These are phyloP conservation scores for Callyntrura guangdongensis DNA, from an alignment of 2,888 invertebrate genomes.

Conservation along the genomic window DNA sequence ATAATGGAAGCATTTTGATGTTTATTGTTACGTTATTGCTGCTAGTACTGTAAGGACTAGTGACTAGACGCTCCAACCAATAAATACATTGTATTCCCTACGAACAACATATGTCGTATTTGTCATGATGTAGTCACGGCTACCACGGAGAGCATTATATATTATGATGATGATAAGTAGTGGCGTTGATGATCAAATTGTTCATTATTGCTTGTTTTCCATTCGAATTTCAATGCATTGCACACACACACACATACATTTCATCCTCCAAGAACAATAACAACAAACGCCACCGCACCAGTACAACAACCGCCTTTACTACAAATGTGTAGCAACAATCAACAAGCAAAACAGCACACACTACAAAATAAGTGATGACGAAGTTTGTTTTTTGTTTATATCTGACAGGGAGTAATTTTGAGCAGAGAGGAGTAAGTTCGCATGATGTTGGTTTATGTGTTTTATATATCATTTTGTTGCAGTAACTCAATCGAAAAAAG, in stretches of 20 bases:
- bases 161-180: conserved; percentile 1
- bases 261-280: neutral
- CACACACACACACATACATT: neutral
- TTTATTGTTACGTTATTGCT: conserved; percentile 15
- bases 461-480: conserved; percentile 3
- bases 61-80: neutral
- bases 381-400: neutral
- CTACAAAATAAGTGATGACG: neutral
- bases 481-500: conserved; percentile 61
- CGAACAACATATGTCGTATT: conserved; percentile 12
- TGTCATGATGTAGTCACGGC: conserved; percentile 34
- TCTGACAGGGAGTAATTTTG: neutral
- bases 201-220: conserved; percentile 16
- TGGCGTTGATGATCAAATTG: conserved; percentile 31
- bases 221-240: conserved; percentile 45
- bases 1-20: conserved; percentile 33
- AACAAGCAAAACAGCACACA: conserved; percentile 3
- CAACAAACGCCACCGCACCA: neutral
- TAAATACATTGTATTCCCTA: neutral
- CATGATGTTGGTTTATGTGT: conserved; percentile 6
- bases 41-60: neutral
- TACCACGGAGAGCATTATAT: conserved; percentile 28
- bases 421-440: neutral
- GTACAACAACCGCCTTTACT: neutral
- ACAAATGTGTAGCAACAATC: neutral